phyloP scores from a whole-genome alignment of 1,140 invertebrate genomes.

The Pomacea maculata region DNA sequence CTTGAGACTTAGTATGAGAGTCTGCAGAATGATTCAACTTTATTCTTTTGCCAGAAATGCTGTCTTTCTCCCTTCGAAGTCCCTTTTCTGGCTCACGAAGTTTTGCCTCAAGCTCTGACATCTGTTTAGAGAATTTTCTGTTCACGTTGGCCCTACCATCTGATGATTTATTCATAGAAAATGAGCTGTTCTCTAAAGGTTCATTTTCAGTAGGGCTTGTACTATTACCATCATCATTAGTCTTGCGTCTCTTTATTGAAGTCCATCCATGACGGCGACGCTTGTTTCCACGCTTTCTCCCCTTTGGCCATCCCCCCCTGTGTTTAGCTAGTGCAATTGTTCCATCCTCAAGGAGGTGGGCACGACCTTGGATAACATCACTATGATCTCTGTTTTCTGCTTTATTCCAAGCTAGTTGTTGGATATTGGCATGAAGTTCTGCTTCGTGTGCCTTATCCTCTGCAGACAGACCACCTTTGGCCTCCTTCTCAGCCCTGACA shows the following conservation, averaged over 20 bases:
- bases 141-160: too few species aligned
- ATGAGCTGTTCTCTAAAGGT: too few species aligned
- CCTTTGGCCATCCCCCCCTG: conserved; percentile 44
- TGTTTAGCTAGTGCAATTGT: conserved; percentile 16
- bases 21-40: too few species aligned
- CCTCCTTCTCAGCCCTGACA: conserved; percentile 40
- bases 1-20: too few species aligned
- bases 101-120: conserved; percentile 14
- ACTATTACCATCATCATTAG: conserved; percentile 8
- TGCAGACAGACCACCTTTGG: conserved; percentile 28
- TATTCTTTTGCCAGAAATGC: too few species aligned
- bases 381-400: conserved; percentile 32
- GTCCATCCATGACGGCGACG: conserved; percentile 46
- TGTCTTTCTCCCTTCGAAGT: too few species aligned
- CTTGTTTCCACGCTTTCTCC: conserved; percentile 42
- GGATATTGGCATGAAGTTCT: conserved; percentile 33
- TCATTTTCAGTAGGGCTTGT: background rate
- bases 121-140: background rate
- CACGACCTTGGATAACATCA: conserved; percentile 31
- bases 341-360: conserved; percentile 20
- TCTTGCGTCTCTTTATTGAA: conserved; percentile 37
- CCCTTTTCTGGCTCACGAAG: conserved; percentile 1
- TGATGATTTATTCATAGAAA: too few species aligned
- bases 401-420: conserved; percentile 41
- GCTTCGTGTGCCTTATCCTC: conserved; percentile 43